A percentile compares a stretch with the other conserved stretches of the same genome.
These are phyloP conservation scores for Acropternis orthonyx DNA, from an alignment of 2,797 vertebrate genomes.

Conservation along the genomic window DNA sequence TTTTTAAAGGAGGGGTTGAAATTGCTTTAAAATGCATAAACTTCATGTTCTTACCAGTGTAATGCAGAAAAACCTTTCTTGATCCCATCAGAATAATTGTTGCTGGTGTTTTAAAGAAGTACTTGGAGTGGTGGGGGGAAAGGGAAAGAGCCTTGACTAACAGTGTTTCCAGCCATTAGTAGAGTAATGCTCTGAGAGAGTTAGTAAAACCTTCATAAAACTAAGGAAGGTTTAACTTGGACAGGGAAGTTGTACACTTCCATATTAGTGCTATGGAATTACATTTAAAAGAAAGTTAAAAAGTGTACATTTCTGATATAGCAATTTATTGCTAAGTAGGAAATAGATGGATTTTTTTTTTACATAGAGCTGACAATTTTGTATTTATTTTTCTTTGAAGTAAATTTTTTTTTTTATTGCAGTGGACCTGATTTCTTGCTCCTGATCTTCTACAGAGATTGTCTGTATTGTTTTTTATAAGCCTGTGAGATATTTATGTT, in stretches of 20 bases:
- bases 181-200: neutral
- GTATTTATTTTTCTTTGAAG: neutral
- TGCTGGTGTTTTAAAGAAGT: neutral
- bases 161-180: neutral
- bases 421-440: neutral
- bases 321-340: neutral
- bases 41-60: neutral
- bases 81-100: neutral
- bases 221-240: neutral
- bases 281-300: neutral
- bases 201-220: neutral
- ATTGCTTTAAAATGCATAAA: neutral
- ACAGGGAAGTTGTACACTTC: neutral
- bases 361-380: fast-evolving
- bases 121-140: neutral
- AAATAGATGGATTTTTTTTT: neutral
- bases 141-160: neutral
- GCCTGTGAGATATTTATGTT: neutral
- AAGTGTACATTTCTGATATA: neutral
- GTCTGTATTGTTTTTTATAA: neutral
- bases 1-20: neutral
- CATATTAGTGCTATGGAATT: neutral
- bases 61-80: neutral
- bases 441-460: neutral
- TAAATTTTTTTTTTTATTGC: neutral